These are phyloP conservation scores for Limnodromus scolopaceus DNA, from an alignment of 2,797 vertebrate genomes.

Conservation along the genomic window DNA sequence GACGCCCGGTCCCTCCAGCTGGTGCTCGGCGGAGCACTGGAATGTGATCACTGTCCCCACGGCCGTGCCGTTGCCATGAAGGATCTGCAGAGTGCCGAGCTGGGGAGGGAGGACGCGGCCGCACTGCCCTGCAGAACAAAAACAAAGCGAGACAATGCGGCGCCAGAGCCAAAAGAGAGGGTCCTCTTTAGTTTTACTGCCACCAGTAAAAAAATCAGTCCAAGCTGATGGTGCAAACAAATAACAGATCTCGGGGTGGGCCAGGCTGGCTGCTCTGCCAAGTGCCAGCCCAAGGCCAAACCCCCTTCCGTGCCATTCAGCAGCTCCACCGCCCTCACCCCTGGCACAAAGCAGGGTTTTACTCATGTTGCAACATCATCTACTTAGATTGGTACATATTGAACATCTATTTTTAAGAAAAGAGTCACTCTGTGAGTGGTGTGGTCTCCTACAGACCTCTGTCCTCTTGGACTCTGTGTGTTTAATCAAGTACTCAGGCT, in stretches of 20 bases:
- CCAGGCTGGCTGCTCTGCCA: not conserved
- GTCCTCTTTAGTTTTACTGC: rapidly evolving
- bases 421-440: not conserved
- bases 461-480: not conserved
- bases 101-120: constrained; percentile 75
- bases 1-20: constrained; percentile 78
- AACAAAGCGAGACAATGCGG: not conserved
- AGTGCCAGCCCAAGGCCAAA: not conserved
- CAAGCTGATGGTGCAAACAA: not conserved
- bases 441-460: rapidly evolving
- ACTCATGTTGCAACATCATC: not conserved
- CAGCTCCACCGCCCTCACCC: not conserved
- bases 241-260: not conserved
- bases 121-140: constrained; percentile 79
- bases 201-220: not conserved
- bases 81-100: constrained; percentile 80
- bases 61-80: constrained; percentile 85
- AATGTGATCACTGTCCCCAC: constrained; percentile 86
- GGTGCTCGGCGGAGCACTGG: constrained; percentile 85
- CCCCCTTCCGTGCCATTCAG: rapidly evolving
- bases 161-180: rapidly evolving
- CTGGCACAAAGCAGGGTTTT: not conserved
- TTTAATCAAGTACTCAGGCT: not conserved
- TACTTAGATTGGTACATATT: not conserved
- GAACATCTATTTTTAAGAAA: not conserved